Evolutionary conservation across 2,888 invertebrate genomes (phyloP), one percentile per base, ranked within the genome.

Genomic region (Resseliella maxima): DNA sequence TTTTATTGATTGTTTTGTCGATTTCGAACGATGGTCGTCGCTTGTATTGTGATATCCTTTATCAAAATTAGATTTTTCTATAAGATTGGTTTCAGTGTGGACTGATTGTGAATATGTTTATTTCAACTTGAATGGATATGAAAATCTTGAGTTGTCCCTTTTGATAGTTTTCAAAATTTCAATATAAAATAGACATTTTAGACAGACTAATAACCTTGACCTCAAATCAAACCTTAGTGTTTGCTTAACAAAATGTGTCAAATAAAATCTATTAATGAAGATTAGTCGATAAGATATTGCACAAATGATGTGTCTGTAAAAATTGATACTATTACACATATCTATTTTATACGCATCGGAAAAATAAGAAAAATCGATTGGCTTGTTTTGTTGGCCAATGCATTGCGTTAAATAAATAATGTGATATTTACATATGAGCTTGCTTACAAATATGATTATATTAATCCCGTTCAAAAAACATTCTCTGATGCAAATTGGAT

Each of bases 121-220:
- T 21, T 50, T 12, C 10, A 50, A 50, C n/a, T n/a, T n/a, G n/a
- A n/a, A n/a, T 59, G 24, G n/a, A 3, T n/a, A 24, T 8, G 59
- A 3, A 27, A 50, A 50, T 21, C 5, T 21, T 21, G 50, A 21
- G 50, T 18, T 21, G 15, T 8, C 18, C 12, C 2, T 72, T 15
- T 31, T 35, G 15, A 72, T 72, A 72, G 72, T 72, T 72, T 24
- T 27, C 59, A 24, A 27, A 59, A 59, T 3, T n/a, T n/a, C n/a
- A 59, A 27, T 15, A 3, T 59, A 3, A 5, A 8, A 5, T 59
- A 27, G 59, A 35, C 15, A 0, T 2, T 59, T n/a, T 24, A n/a
- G 59, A 31, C 72, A 35, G n/a, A n/a, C n/a, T n/a, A n/a, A n/a
- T 35, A 31, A 72, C 72, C 72, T 72, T 72, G 72, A 72, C 72